phyloP scores from a whole-genome alignment of 2,888 invertebrate species.

The Drosophila leonis region DNA sequence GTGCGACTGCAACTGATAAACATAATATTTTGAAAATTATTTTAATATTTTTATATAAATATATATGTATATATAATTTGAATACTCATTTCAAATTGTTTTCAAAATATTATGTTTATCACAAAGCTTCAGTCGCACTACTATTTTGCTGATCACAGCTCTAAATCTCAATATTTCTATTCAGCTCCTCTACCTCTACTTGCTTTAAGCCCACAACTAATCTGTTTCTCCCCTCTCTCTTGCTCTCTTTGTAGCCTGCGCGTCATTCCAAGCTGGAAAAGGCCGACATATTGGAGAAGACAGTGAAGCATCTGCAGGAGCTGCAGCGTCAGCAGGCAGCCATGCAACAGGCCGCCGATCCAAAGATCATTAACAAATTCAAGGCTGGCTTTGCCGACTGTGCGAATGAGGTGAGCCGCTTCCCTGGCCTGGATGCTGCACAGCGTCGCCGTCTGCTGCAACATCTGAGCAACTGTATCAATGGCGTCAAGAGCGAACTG shows the following conservation, averaged over 20 bases:
- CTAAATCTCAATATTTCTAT: neutral
- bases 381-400: constrained; percentile 95
- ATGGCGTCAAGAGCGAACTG: constrained; percentile 85
- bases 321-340: constrained; percentile 95
- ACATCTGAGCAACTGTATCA: constrained; percentile 91
- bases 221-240: constrained; percentile 22
- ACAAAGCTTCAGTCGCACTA: too few species aligned
- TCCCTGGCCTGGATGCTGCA: constrained; percentile 90
- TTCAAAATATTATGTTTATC: too few species aligned
- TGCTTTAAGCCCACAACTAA: constrained; percentile 26
- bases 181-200: neutral
- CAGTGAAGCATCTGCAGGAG: constrained; percentile 96
- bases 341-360: constrained; percentile 93
- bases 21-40: too few species aligned
- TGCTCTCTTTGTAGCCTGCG: constrained; percentile 90
- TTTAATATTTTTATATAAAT: too few species aligned
- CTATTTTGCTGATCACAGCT: too few species aligned
- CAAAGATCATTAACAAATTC: constrained; percentile 93
- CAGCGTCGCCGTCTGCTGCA: constrained; percentile 91
- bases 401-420: constrained; percentile 92
- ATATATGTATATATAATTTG: neutral
- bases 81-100: too few species aligned
- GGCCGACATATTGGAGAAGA: constrained; percentile 97
- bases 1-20: too few species aligned
- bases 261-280: constrained; percentile 98